Base-by-base conservation (phyloP, 2,797 vertebrate genomes). In the Artibeus jamaicensis region DNA sequence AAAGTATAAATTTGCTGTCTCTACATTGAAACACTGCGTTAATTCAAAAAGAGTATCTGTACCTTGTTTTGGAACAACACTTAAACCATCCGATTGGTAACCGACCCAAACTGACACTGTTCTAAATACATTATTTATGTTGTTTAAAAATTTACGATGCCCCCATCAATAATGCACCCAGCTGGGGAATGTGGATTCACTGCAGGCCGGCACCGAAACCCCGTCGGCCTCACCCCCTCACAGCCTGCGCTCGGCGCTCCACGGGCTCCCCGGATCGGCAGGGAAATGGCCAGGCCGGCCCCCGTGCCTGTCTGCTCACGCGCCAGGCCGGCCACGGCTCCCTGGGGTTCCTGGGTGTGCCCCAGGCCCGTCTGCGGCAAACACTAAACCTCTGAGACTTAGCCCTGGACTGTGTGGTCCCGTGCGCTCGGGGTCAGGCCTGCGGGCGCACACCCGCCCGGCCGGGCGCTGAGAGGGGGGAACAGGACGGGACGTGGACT, bases 91-190 rank as follows among this genome's bases (percentile, higher is more conserved):
- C 62, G 11, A 2, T 3, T 21, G 68, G 81, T 88, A 73, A 42
- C 8, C 46, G 73, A 71, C 81, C 42, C 53, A 59, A 24, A 77
- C 26, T 5, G 77, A 65, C 81, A 16, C 34, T 74, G 77, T n/a
- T 76, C n/a, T n/a, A 68, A 85, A 90, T 93, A 76, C 85, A 95
- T 96, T 96, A 95, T 97, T 97, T 62, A 97, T 92, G 86, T 90
- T 46, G 86, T 86, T 97, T 76, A 94, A 97, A 95, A 90, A 96
- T 97, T 74, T n/a, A 95, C 77, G 18, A 15, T 4, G 0, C 1
- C 9, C 34, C 32, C 70, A 92, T 97, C 78, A 94, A 96, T 96
- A 96, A 97, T 95, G 93, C 9, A 96, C 7, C 32, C 2, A 53
- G 2, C 9, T 0, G 32, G 88, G 87, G 48, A 48, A 15, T 1